Percentiles rank a stretch among this genome's conserved stretches.
These are phyloP conservation scores for Thaumatotibia leucotreta DNA, from an alignment of 1,140 invertebrate genomes.

Conservation along the genomic window DNA sequence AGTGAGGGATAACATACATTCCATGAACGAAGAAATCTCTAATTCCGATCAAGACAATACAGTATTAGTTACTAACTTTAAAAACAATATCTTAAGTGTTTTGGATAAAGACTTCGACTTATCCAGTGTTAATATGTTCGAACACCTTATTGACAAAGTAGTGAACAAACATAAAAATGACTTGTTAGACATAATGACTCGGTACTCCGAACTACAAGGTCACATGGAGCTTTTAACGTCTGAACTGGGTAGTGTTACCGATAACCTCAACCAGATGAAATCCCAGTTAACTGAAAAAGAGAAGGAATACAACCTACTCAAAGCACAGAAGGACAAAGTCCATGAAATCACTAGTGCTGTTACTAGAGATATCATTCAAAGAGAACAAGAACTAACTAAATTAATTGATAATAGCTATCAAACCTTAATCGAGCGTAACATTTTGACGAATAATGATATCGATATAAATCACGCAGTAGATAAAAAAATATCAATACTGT, in stretches of 20 bases:
- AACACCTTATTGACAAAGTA: slow-evolving; percentile 35
- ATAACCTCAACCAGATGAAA: slow-evolving; percentile 38
- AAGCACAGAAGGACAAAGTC: slow-evolving; percentile 51
- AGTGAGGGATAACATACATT: slow-evolving; percentile 27
- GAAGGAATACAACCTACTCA: slow-evolving; percentile 45
- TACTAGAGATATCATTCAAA: slow-evolving; percentile 49
- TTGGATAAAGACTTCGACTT: slow-evolving; percentile 48
- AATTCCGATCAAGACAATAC: slow-evolving; percentile 15
- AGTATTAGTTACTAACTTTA: slow-evolving; percentile 34
- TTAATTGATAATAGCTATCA: slow-evolving; percentile 32
- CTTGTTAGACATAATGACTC: slow-evolving; percentile 32
- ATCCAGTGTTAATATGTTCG: slow-evolving; percentile 34
- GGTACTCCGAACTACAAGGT: slow-evolving; percentile 32
- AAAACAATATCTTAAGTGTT: slow-evolving; percentile 41
- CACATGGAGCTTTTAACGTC: slow-evolving; percentile 29
- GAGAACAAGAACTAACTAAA: slow-evolving; percentile 40
- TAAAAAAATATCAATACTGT: slow-evolving; percentile 34
- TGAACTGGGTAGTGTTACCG: slow-evolving; percentile 30
- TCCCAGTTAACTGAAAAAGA: slow-evolving; percentile 42
- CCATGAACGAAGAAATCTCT: slow-evolving; percentile 18
- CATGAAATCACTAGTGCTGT: slow-evolving; percentile 57
- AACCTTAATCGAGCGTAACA: slow-evolving; percentile 35
- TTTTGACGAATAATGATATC: slow-evolving; percentile 30
- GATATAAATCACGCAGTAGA: slow-evolving; percentile 28
- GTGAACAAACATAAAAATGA: slow-evolving; percentile 31